Percentiles rank a stretch among this genome's conserved stretches.
phyloP scores from a whole-genome alignment of 2,797 vertebrate species.

The Neosilurus mollespiculum region DNA sequence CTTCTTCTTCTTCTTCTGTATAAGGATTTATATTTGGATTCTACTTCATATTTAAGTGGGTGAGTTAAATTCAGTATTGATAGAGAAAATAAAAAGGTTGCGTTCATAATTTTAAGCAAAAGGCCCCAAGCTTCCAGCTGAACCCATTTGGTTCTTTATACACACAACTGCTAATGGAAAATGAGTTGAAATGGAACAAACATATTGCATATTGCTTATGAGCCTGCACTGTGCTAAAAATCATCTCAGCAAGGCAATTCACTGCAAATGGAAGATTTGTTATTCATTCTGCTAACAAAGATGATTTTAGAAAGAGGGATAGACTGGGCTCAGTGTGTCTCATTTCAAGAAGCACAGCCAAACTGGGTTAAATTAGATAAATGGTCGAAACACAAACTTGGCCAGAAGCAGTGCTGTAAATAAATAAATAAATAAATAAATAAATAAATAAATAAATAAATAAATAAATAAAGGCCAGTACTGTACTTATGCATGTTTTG shows the following conservation, averaged over 20 bases:
- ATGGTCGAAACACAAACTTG: conserved; percentile 17
- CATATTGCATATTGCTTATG: conserved; percentile 53
- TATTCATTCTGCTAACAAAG: conserved; percentile 41
- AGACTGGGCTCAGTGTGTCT: not conserved
- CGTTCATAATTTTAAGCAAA: conserved; percentile 39
- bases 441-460: too few species aligned
- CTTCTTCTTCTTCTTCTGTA: conserved; percentile 1
- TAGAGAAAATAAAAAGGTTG: conserved; percentile 49
- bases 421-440: not conserved
- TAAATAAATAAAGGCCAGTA: too few species aligned
- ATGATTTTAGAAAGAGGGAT: conserved; percentile 36
- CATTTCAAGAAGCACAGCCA: conserved; percentile 27
- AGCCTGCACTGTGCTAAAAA: conserved; percentile 43
- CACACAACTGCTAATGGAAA: conserved; percentile 41
- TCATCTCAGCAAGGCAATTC: conserved; percentile 45
- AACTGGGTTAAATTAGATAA: conserved; percentile 29
- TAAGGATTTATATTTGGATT: conserved; percentile 12
- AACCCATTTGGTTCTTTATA: conserved; percentile 50
- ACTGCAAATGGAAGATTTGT: conserved; percentile 42
- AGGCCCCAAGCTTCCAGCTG: conserved; percentile 38
- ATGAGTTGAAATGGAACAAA: conserved; percentile 50
- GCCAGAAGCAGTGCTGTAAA: not conserved
- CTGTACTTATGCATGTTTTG: not conserved
- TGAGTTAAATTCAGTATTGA: conserved; percentile 39
- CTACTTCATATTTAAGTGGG: conserved; percentile 18